Evolutionary conservation across 2,888 invertebrate genomes (phyloP).

Genomic region (Auanema freiburgensis): DNA sequence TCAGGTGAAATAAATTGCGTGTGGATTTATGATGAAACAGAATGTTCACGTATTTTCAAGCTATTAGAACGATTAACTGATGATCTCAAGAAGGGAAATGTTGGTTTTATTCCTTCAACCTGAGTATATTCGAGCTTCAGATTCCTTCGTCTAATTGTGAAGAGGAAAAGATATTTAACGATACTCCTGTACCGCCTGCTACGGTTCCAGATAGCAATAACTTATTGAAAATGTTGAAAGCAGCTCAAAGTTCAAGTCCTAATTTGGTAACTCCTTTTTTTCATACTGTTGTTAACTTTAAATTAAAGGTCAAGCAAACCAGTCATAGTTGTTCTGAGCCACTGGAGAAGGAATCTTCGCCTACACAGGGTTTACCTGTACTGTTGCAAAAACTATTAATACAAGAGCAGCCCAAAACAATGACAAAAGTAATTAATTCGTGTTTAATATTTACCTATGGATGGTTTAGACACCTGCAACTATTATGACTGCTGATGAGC

Average conservation of each 20-base stretch:
- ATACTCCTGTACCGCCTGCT: conserved; percentile 10
- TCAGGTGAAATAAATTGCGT: conserved; percentile 46
- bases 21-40: conserved; percentile 44
- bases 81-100: conserved; percentile 29
- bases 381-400: conserved; percentile 37
- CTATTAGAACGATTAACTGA: conserved; percentile 30
- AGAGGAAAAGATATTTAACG: neutral
- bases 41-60: conserved; percentile 28
- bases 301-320: no score
- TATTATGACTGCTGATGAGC: conserved; percentile 34
- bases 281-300: no score
- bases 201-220: conserved; percentile 14
- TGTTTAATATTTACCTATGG: neutral
- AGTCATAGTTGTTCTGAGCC: neutral
- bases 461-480: conserved; percentile 27
- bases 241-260: conserved; percentile 12
- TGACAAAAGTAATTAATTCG: conserved; percentile 7
- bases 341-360: conserved; percentile 10
- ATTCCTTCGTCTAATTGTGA: conserved; percentile 10
- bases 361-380: conserved; percentile 22
- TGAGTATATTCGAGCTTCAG: conserved; percentile 9
- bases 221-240: conserved; percentile 29
- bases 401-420: conserved; percentile 27
- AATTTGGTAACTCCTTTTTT: neutral
- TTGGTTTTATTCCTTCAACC: conserved; percentile 7